phyloP scores from a whole-genome alignment of 2,888 invertebrate species.

The Apodemia zela region DNA sequence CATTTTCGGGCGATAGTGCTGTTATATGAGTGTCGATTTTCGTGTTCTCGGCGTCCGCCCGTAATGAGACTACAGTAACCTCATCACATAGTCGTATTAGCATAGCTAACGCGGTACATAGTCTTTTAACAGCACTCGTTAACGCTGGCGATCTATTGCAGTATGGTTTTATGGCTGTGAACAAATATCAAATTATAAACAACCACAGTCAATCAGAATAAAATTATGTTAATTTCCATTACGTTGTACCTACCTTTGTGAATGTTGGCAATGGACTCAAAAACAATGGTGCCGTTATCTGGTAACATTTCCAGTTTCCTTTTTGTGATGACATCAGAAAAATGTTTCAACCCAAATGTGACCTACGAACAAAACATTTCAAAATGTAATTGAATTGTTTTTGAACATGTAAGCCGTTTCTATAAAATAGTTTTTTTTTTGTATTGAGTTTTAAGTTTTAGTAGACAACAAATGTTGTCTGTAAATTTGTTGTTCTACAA shows the following conservation, averaged over 20 bases:
- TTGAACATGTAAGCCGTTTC: not conserved
- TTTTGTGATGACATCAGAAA: conserved; percentile 95
- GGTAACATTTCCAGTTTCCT: conserved; percentile 95
- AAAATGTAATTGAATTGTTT: not conserved
- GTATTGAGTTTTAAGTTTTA: too few relatives aligned
- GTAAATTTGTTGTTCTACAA: too few relatives aligned
- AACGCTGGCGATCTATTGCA: conserved; percentile 83
- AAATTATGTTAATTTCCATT: not conserved
- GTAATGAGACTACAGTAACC: conserved; percentile 87
- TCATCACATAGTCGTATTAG: conserved; percentile 95
- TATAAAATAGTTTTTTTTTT: too few relatives aligned
- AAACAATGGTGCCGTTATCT: conserved; percentile 94
- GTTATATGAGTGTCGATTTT: conserved; percentile 56
- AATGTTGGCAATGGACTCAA: conserved; percentile 94
- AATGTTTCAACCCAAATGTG: conserved; percentile 86
- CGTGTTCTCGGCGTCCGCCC: conserved; percentile 72
- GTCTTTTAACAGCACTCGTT: conserved; percentile 90
- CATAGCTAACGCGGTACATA: conserved; percentile 92
- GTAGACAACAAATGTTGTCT: too few relatives aligned
- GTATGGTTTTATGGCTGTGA: conserved; percentile 73
- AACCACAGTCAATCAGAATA: not conserved
- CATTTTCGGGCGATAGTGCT: conserved; percentile 64
- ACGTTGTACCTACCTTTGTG: conserved; percentile 81
- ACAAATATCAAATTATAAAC: conserved; percentile 1
- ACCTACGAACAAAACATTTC: conserved; percentile 49